phyloP scores from a whole-genome alignment of 2,113 vertebrate genomes.

The Steatornis caripensis region DNA sequence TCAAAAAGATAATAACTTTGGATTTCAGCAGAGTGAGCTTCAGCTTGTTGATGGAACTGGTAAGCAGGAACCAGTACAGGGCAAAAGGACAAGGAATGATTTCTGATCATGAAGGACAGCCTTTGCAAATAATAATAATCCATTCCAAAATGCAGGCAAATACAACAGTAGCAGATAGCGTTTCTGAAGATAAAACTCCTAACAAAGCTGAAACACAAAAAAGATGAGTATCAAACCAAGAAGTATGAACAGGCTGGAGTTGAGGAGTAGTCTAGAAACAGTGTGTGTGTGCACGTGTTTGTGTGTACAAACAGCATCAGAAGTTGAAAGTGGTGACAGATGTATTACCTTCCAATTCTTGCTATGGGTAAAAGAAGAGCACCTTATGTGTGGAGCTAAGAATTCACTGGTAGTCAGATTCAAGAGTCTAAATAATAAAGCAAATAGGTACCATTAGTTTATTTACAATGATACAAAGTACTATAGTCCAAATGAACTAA shows the following conservation, averaged over 20 bases:
- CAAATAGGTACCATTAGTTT: not conserved
- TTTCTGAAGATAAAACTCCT: not conserved
- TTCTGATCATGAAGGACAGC: not conserved
- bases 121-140: not conserved
- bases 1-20: not conserved
- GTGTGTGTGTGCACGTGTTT: no score
- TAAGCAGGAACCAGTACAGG: not conserved
- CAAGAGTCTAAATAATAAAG: not conserved
- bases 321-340: not conserved
- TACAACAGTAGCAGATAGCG: not conserved
- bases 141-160: not conserved
- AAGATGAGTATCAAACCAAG: not conserved
- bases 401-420: not conserved
- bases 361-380: not conserved
- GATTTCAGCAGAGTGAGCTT: not conserved
- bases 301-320: not conserved
- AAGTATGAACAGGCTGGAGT: not conserved
- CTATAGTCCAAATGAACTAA: not conserved
- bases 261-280: not conserved
- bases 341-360: not conserved
- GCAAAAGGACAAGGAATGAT: not conserved
- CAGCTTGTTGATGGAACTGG: not conserved
- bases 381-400: not conserved
- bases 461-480: not conserved
- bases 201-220: not conserved